Percentiles rank a stretch among this genome's conserved stretches.
These are phyloP conservation scores for Drosophila chauvacae DNA, from an alignment of 1,140 invertebrate genomes.

Conservation along the genomic window DNA sequence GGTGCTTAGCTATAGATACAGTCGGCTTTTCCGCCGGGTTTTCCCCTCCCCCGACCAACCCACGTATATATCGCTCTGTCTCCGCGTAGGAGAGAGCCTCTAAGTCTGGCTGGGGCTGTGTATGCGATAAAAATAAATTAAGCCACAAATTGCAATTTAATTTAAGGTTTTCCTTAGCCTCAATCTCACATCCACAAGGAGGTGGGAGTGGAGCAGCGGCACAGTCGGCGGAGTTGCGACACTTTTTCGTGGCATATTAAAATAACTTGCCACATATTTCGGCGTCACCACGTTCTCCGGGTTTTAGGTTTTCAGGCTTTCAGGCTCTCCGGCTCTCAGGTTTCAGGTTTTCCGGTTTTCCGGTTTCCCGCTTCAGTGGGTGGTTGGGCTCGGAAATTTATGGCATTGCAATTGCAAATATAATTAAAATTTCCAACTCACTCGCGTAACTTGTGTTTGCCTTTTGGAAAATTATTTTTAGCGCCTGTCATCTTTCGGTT, in stretches of 20 bases:
- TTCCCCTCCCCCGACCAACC: background rate
- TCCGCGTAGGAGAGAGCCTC: conserved; percentile 45
- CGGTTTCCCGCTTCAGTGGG: conserved; percentile 13
- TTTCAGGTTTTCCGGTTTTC: background rate
- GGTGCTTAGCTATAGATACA: conserved; percentile 42
- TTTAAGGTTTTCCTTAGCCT: conserved; percentile 79
- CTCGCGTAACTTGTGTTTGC: conserved; percentile 33
- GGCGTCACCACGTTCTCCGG: conserved; percentile 46
- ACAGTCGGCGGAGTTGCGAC: conserved; percentile 28
- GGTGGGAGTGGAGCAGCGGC: background rate
- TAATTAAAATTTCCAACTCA: conserved; percentile 81
- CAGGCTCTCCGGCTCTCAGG: background rate
- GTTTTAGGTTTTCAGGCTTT: background rate
- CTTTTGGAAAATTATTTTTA: conserved; percentile 66
- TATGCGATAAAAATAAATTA: conserved; percentile 82
- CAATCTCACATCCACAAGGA: conserved; percentile 25
- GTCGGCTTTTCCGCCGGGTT: too few relatives aligned
- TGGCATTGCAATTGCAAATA: conserved; percentile 82
- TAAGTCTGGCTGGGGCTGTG: conserved; percentile 48
- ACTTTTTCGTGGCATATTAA: conserved; percentile 74
- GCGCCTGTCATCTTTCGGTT: conserved; percentile 48
- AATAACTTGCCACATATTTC: conserved; percentile 82
- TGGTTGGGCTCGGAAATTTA: conserved; percentile 61
- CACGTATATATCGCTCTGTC: background rate
- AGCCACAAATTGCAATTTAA: conserved; percentile 84